Conservation (phyloP, 37 sponge, comb jelly and placozoan genomes). For the Halisarca cf. caerulea region DNA sequence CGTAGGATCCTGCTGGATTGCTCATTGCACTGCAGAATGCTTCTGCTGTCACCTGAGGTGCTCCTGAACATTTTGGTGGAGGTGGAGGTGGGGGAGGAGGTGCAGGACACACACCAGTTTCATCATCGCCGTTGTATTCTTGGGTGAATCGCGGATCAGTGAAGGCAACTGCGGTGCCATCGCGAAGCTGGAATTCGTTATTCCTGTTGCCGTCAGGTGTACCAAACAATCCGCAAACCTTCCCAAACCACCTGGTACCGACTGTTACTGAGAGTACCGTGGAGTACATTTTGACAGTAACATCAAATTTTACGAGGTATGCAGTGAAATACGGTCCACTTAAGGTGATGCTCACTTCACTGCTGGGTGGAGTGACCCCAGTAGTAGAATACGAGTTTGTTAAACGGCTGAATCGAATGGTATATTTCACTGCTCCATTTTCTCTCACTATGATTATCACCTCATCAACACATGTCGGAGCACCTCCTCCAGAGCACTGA, state of each 20-base stretch:
- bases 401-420: too few species aligned
- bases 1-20: background rate
- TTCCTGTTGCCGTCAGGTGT: background rate
- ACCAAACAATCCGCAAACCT: background rate
- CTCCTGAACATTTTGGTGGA: background rate
- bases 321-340: too few species aligned
- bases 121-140: background rate
- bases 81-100: background rate
- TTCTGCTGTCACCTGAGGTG: background rate
- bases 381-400: too few species aligned
- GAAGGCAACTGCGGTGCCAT: background rate
- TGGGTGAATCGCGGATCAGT: background rate
- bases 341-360: too few species aligned
- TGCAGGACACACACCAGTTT: background rate
- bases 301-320: too few species aligned
- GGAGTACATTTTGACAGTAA: too few species aligned
- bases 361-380: too few species aligned
- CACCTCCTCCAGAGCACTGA: too few species aligned
- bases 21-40: background rate
- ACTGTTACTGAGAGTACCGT: too few species aligned
- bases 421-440: too few species aligned
- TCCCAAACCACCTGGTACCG: background rate
- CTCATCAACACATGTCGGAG: too few species aligned
- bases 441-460: too few species aligned
- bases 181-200: background rate